Base-by-base conservation (phyloP, 2,113 vertebrate genomes). In the Prinia subflava region DNA sequence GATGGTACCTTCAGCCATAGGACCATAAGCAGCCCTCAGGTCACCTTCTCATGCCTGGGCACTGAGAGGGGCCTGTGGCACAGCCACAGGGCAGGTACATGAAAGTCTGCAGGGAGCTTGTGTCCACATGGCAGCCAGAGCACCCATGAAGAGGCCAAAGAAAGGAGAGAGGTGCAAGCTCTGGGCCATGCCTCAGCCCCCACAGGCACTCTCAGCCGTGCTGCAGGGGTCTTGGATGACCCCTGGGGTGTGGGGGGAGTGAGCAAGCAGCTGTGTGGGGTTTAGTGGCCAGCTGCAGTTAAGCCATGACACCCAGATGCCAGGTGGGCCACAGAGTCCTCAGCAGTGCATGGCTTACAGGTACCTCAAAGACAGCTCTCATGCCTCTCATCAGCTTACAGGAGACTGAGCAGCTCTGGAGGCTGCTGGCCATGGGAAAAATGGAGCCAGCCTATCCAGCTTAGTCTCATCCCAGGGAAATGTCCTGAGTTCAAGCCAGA, bases 401-500 rank as follows among this genome's bases (percentile, higher is more conserved):
- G 5, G 60, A 81, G 33, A 27, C 37, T 55, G 35, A 73, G 73
- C 53, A 59, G 44, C 42, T 49, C 47, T 78, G 69, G 33, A 82
- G 49, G 39, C 27, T 90, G 59, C 15, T 3, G 2, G 39, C 3
- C 7, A 60, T 23, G 19, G 41, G 20, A 68, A 68, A 53, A 49
- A 49, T 37, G 0, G 2, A 83, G 41, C 35, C 41, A 52, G 46
- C 46, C 37, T 64, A 65, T 25, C 9, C 55, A 83, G 28, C 22
- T 73, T 60, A 85, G 44, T 49, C 31, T 69, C 41, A 60, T 18
- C 17, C 35, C 41, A 77, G 35, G 8, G 13, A 59, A 93, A 64
- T 3, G 10, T 77, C 21, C 23, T 5, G 55, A 50, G 15, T 12
- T 30, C 0, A 1, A 80, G 46, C 14, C 27, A 3, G 2, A 62